Evolutionary conservation across 1,140 invertebrate genomes (phyloP).

Genomic region (Zaprionus africanus): DNA sequence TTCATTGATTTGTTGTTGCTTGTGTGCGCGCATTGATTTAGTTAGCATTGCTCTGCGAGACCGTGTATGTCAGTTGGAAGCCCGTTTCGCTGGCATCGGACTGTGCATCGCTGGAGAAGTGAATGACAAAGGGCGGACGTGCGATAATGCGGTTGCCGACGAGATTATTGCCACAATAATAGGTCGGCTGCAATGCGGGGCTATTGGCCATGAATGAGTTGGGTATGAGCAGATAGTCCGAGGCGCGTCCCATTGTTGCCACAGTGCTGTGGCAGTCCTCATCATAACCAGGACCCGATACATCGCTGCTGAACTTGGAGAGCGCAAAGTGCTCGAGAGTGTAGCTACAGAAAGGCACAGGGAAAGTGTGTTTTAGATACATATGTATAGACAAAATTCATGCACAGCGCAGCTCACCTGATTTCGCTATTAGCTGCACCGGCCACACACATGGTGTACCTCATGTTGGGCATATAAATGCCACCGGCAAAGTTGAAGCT

Average conservation of each 20-base stretch:
- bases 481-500: conserved; percentile 70
- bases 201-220: conserved; percentile 55
- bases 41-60: conserved; percentile 47
- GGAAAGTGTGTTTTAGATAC: not conserved
- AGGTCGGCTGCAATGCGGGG: conserved; percentile 60
- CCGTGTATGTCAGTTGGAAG: conserved; percentile 66
- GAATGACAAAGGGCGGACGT: conserved; percentile 62
- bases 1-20: conserved; percentile 13
- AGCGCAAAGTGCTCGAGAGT: conserved; percentile 62
- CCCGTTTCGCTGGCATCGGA: conserved; percentile 65
- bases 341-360: conserved; percentile 38
- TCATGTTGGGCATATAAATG: conserved; percentile 63
- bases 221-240: conserved; percentile 65
- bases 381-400: not conserved
- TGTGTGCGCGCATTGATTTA: conserved; percentile 47
- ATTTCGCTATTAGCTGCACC: conserved; percentile 55
- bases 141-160: conserved; percentile 49
- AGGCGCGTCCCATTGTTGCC: conserved; percentile 50
- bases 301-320: conserved; percentile 47
- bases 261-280: conserved; percentile 70
- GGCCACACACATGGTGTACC: conserved; percentile 63
- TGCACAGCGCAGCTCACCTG: conserved; percentile 41
- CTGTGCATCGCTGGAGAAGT: conserved; percentile 70
- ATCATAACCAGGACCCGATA: conserved; percentile 60
- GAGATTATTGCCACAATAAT: conserved; percentile 64